These are phyloP conservation scores for Ctenosaura bakeri DNA, from an alignment of 2,797 vertebrate species.

Conservation along the genomic window DNA sequence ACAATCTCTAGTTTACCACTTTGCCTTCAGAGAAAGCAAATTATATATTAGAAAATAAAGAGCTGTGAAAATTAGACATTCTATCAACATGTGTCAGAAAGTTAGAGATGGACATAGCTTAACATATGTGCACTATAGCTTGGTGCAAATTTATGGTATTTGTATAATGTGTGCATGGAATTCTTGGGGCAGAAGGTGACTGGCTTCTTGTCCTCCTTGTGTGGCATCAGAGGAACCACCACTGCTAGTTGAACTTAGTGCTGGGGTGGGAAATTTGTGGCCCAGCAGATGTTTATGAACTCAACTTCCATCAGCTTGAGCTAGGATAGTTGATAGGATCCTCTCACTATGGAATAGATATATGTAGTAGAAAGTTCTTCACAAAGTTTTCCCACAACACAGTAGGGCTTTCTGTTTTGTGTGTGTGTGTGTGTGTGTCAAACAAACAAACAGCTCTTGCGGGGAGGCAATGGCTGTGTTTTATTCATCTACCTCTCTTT, in stretches of 20 bases:
- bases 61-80: neutral
- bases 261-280: neutral
- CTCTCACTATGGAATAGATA: neutral
- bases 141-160: too few relatives aligned
- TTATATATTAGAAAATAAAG: neutral
- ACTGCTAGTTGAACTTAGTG: neutral
- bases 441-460: neutral
- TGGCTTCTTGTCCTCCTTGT: neutral
- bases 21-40: neutral
- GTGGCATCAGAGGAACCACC: neutral
- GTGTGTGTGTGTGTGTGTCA: neutral
- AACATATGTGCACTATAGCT: neutral
- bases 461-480: neutral
- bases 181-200: neutral
- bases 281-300: neutral
- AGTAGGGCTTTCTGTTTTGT: neutral
- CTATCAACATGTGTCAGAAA: neutral
- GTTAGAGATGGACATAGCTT: neutral
- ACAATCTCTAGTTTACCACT: constrained; percentile 19
- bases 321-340: neutral
- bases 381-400: neutral
- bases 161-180: neutral
- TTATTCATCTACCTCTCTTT: neutral
- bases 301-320: neutral
- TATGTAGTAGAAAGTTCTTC: neutral